Base-by-base conservation (phyloP, 1,140 invertebrate species). In the Scylla paramamosain region DNA sequence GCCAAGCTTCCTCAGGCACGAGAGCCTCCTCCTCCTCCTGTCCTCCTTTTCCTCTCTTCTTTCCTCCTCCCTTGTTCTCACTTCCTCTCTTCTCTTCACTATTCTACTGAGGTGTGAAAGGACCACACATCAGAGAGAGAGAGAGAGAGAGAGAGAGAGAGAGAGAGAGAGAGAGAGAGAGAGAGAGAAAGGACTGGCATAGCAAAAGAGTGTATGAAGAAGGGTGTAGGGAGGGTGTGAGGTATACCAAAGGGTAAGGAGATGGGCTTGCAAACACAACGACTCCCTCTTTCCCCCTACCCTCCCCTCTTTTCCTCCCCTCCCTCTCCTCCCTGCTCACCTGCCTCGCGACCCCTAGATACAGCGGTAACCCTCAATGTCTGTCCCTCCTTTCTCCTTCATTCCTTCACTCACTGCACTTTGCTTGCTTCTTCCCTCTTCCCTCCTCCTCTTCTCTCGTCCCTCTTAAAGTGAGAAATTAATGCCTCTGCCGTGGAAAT, bases 101-200 rank as follows among this genome's bases (percentile, higher is more conserved):
- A 59, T 59, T 20, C 52, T 59, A 59, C 3, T 59, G 52, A 59
- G 52, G 10, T 12, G 52, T 0, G 16, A 59, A 20, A 59, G 16
- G 16, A 59, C 39, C 39, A 39, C 39, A 39, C 87, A 45, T n/a
- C 6, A 39, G 32, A 39, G 32, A 88, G 32, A 88, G 87, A 88
- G 87, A 88, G 87, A 88, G 87, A 88, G 87, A 88, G 31, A 88
- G 87, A 88, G 87, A 88, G 87, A 88, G 87, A 88, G 87, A 88
- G 87, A 88, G 87, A 88, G 87, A 88, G 87, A 88, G 87, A 88
- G 87, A 39, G 32, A 39, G 29, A 32, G 29, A 88, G 86, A 88
- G 86, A 88, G 86, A 88, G 29, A 88, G 86, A 88, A 7, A 6
- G 25, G n/a, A 8, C 8, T 4, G 4, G 32, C 39, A 14, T 39